Base-by-base conservation (phyloP, 2,888 invertebrate genomes). In the Chironomus riparius region DNA sequence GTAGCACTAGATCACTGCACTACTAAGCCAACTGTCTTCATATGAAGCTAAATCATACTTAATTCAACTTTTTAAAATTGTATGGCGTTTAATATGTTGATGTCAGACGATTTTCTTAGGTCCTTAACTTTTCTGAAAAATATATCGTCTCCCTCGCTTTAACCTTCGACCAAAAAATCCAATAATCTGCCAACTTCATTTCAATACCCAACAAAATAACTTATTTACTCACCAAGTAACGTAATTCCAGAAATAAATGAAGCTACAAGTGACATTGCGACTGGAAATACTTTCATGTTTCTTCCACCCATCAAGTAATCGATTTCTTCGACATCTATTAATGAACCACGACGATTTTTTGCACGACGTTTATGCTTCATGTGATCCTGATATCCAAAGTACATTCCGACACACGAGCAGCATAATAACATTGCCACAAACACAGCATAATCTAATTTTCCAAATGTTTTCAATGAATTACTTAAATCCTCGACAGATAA, bases 251-350 rank as follows among this genome's bases (percentile, higher is more conserved):
- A 68, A n/a, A 74, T 48, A 24, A 74, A 74, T 22, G 48, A 48
- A 22, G 95, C 94, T 77, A 95, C 90, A 47, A 95, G 86, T 0
- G 94, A 95, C 87, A 95, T 87, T 47, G 93, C 88, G 75, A 95
- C 91, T 3, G 95, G 95, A 81, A 95, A 86, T 18, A 91, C 89
- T 80, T 90, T 88, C 93, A 95, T 93, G 80, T 90, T 90, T 79
- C 93, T 87, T 15, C 92, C 92, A 22, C 93, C 94, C 77, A 94
- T 89, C 71, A 95, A 86, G 81, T 94, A 94, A 81, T 91, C 91
- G 81, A 89, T 87, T 4, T 83, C 84, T 15, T 77, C 77, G n/a
- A 65, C 65, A 18, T 65, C 65, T 12, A 65, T 65, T 0, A 65
- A 13, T 4, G 73, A 68, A 10, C 68, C 74, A 13, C 68, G 38